A percentile compares a stretch with the other conserved stretches of the same genome.
These are phyloP conservation scores for Temnothorax rugatulus DNA, from an alignment of 2,888 invertebrate species.

Conservation along the genomic window DNA sequence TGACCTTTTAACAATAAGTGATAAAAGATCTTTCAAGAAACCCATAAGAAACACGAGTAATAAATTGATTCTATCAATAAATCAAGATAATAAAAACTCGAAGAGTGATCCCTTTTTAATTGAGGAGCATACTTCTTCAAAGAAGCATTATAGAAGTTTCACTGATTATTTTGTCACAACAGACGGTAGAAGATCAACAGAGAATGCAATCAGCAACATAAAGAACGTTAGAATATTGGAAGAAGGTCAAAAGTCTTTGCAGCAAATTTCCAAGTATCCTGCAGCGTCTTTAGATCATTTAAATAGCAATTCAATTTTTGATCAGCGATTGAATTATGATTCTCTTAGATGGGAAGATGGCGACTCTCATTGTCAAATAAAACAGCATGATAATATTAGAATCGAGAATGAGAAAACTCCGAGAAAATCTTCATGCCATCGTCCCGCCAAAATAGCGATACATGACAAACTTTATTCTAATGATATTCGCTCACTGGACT, in stretches of 20 bases:
- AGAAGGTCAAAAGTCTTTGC: background rate
- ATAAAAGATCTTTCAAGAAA: background rate
- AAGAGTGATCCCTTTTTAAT: background rate
- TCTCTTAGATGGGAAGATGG: background rate
- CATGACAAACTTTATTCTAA: background rate
- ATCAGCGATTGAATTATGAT: background rate
- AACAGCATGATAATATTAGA: constrained; percentile 5
- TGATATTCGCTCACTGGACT: constrained; percentile 15
- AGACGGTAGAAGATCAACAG: background rate
- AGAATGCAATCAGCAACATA: background rate
- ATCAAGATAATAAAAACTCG: background rate
- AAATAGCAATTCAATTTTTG: constrained; percentile 3
- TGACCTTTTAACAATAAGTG: background rate
- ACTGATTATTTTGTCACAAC: background rate
- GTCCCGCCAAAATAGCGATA: constrained; percentile 5
- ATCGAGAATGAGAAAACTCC: constrained; percentile 7
- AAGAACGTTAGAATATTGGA: background rate
- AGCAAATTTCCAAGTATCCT: background rate
- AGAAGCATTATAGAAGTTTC: background rate
- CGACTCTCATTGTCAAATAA: background rate
- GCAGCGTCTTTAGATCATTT: background rate
- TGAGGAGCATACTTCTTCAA: background rate
- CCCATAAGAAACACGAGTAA: background rate
- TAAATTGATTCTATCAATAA: background rate
- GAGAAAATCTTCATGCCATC: background rate